phyloP scores from a whole-genome alignment of 2,888 invertebrate genomes.

The Pycnomerus fuliginosus region DNA sequence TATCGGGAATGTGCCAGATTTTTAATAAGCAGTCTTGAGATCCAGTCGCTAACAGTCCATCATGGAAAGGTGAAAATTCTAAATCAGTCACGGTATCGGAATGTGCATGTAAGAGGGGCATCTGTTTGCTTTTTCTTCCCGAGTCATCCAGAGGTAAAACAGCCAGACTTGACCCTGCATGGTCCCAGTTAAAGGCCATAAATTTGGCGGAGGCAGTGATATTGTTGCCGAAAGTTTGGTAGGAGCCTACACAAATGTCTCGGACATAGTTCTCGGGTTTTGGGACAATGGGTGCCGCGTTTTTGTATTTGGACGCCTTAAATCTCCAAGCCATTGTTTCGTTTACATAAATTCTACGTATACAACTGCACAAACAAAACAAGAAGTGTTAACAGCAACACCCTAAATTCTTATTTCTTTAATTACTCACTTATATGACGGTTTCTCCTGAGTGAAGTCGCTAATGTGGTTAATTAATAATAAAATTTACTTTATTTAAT shows the following conservation, averaged over 20 bases:
- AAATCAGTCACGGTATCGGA: slow-evolving; percentile 92
- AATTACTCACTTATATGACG: slow-evolving; percentile 4
- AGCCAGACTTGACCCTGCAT: slow-evolving; percentile 87
- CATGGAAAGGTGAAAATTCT: slow-evolving; percentile 94
- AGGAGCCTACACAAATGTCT: slow-evolving; percentile 88
- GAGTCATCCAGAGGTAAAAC: slow-evolving; percentile 85
- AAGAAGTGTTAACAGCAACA: slow-evolving; percentile 9
- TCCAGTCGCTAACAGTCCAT: slow-evolving; percentile 86
- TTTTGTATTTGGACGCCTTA: slow-evolving; percentile 97
- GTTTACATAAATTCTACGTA: slow-evolving; percentile 14
- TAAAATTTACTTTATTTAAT: slow-evolving; percentile 4
- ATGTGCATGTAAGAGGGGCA: slow-evolving; percentile 83
- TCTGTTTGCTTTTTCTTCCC: slow-evolving; percentile 84
- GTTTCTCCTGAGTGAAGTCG: background rate
- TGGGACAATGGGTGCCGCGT: slow-evolving; percentile 93
- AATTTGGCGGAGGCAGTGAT: slow-evolving; percentile 90
- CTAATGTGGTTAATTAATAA: background rate
- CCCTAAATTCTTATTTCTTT: slow-evolving; percentile 1
- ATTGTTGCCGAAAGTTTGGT: slow-evolving; percentile 94
- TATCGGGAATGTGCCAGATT: slow-evolving; percentile 86
- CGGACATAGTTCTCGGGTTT: slow-evolving; percentile 88
- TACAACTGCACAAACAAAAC: slow-evolving; percentile 15
- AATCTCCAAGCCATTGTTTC: slow-evolving; percentile 86
- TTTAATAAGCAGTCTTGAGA: slow-evolving; percentile 88
- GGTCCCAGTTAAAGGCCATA: slow-evolving; percentile 95